Evolutionary conservation across 2,113 vertebrate species (phyloP), one percentile per base, ranked within the genome.

Genomic region (Barbus barbus): DNA sequence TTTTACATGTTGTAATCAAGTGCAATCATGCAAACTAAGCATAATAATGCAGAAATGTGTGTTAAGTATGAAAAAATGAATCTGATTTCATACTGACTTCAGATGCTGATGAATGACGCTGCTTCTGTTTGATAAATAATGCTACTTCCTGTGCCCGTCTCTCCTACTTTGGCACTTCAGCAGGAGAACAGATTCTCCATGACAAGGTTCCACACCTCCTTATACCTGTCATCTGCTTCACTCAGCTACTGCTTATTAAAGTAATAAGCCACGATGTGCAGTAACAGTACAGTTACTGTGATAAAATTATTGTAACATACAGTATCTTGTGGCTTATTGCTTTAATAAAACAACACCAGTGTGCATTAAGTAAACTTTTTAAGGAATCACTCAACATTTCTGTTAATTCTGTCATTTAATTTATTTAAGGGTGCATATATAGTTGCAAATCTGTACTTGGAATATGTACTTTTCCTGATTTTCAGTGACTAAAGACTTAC

Each of bases 241-340:
- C 44, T 5, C 38, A 46, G 38, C 72, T 74, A 41, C 72, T 74
- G 72, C 41, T 26, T 74, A 16, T 74, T 74, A 74, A 74, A 74
- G 69, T 12, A 72, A 72, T 41, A 72, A 24, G 41, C 41, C 72
- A 74, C n/a, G 6, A 18, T 9, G 0, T 9, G 48, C 41, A 72
- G 69, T 41, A 22, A 41, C 36, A 14, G 69, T 18, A 65, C 61
- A 65, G 26, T 31, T 28, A 65, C 61, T 16, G 7, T 65, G 69
- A 31, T 72, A 72, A 44, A 72, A 72, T 72, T 36, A 72, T 9
- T 72, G 69, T 14, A 72, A 65, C 14, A 65, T 8, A 72, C 69
- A 36, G 20, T 24, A 36, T 44, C 24, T 63, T 28, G 60, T 7
- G 60, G 24, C 7, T 65, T 72, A n/a, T n/a, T n/a, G n/a, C n/a